Evolutionary conservation across 2,113 vertebrate genomes (phyloP).

Genomic region (Clarias batrachus): DNA sequence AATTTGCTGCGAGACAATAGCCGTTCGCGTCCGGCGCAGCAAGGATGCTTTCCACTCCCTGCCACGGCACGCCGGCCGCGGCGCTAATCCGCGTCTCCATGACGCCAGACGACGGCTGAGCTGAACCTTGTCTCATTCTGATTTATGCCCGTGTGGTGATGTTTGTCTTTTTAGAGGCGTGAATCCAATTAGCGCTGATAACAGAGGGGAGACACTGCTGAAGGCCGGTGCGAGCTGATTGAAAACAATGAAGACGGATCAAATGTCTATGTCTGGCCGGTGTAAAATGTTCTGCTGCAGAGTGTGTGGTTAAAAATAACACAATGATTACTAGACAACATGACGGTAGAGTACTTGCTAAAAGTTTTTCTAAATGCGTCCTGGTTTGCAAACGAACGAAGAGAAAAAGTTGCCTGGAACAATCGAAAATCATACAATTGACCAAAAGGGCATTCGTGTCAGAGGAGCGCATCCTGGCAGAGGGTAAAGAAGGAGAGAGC

Average conservation of each 20-base stretch:
- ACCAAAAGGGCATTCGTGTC: constrained; percentile 6
- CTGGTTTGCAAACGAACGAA: not conserved
- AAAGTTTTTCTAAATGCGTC: not conserved
- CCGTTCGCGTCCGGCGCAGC: constrained; percentile 76
- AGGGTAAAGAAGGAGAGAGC: not conserved
- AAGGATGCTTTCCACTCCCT: constrained; percentile 84
- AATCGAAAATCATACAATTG: not conserved
- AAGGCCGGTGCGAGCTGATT: not conserved
- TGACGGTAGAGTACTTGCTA: not conserved
- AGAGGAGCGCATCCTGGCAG: constrained; percentile 24
- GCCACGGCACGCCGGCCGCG: constrained; percentile 77
- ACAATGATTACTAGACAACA: not conserved
- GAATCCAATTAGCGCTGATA: constrained; percentile 60
- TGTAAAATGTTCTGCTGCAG: not conserved
- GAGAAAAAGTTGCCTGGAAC: not conserved
- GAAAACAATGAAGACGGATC: not conserved
- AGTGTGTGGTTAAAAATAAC: not conserved
- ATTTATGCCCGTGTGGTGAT: constrained; percentile 74
- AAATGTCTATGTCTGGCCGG: not conserved
- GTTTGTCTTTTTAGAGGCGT: constrained; percentile 77
- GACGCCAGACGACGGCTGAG: constrained; percentile 82
- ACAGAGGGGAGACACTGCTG: constrained; percentile 22
- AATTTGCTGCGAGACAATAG: constrained; percentile 88
- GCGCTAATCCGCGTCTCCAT: constrained; percentile 88
- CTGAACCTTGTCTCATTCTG: constrained; percentile 82